Evolutionary conservation across 2,888 invertebrate genomes (phyloP), one percentile per base, ranked within the genome.

Genomic region (Celastrina argiolus): DNA sequence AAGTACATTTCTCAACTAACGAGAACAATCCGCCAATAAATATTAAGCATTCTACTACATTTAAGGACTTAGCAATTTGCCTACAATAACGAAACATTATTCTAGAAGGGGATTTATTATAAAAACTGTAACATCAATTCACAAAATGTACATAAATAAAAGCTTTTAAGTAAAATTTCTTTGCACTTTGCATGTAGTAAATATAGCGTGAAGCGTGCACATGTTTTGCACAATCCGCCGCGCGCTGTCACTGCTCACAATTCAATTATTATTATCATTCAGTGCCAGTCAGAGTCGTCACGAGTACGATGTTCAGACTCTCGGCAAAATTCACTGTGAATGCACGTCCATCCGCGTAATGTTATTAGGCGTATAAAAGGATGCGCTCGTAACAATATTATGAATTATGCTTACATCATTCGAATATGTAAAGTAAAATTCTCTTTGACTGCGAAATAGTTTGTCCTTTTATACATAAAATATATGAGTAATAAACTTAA

Each of bases 241-340:
- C n/a, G n/a, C n/a, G n/a, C 16, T 34, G 59, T 18, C 12, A 12
- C 22, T 36, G 61, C 39, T 61, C n/a, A 39, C 61, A 61, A 61
- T 61, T 61, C 61, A 61, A 61, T 61, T 61, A 61, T n/a, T n/a
- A n/a, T 61, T 34, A 61, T 61, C 61, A 58, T 31, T 58, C 58
- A 61, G 36, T 61, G 61, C 39, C 61, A 36, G 18, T 61, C 61
- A 61, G 61, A 36, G 14, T 31, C 34, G 59, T 59, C 34, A 59
- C 39, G 61, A 34, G 39, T 61, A n/a, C n/a, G n/a, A n/a, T n/a
- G 16, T 61, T 61, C 39, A 59, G 59, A 59, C 10, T 59, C 59
- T 59, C 59, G 59, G 34, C 18, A 6, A 36, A 56, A 18, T 61
- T 36, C 36, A 36, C 39, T 12, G 39, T 18, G 39, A 61, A 36